Evolutionary conservation across 2,797 vertebrate species (phyloP).

Genomic region (Etheostoma perlongum): DNA sequence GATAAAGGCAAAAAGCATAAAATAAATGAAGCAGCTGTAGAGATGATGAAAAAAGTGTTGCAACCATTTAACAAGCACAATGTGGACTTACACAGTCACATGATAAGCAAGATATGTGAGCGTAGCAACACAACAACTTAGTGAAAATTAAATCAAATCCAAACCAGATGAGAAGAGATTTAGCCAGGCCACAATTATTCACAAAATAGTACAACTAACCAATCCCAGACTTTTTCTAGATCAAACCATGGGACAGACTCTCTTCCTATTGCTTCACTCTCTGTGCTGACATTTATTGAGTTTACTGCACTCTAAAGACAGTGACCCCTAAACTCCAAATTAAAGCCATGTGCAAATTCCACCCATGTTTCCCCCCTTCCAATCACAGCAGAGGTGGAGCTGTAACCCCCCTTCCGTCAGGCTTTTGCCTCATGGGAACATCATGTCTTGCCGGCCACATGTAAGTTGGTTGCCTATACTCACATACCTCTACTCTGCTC

Average conservation of each 20-base stretch:
- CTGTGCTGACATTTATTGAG: neutral
- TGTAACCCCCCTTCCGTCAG: neutral
- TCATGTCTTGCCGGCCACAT: neutral
- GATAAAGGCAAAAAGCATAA: neutral
- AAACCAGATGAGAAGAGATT: constrained; percentile 1
- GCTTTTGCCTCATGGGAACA: neutral
- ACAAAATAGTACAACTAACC: neutral
- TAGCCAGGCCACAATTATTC: neutral
- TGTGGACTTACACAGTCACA: neutral
- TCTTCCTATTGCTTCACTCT: neutral
- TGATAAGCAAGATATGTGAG: neutral
- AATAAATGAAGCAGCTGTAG: neutral
- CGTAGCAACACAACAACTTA: constrained; percentile 1
- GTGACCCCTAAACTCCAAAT: constrained; percentile 23
- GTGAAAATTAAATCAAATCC: constrained; percentile 15
- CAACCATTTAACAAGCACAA: neutral
- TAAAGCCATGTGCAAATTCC: constrained; percentile 50
- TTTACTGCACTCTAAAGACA: constrained; percentile 2
- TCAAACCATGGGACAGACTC: neutral
- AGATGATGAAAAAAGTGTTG: neutral
- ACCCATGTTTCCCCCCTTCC: constrained; percentile 38
- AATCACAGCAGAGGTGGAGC: constrained; percentile 51
- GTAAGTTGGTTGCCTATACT: neutral
- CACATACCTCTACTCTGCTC: neutral
- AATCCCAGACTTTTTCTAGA: neutral